Evolutionary conservation across 2,113 vertebrate species (phyloP).

Genomic region (Agapornis roseicollis): DNA sequence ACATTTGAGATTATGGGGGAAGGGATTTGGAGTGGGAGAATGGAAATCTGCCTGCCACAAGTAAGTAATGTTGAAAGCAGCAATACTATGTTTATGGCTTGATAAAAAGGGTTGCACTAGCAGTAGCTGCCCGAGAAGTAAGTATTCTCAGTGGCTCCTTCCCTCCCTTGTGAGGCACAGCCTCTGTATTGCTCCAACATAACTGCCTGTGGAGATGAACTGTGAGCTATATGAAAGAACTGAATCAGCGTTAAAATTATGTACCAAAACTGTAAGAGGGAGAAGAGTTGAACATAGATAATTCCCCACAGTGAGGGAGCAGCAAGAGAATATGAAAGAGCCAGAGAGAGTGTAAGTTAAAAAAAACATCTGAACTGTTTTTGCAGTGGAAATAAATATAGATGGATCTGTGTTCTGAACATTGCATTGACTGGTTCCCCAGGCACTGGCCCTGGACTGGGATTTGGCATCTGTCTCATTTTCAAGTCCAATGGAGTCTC

Average conservation of each 20-base stretch:
- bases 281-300: background rate
- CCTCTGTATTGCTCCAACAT: background rate
- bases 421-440: background rate
- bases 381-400: background rate
- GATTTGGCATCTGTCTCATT: constrained; percentile 2
- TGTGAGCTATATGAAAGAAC: background rate
- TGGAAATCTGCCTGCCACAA: background rate
- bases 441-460: background rate
- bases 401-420: background rate
- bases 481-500: background rate
- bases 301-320: background rate
- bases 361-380: background rate
- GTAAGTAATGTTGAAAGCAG: background rate
- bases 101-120: background rate
- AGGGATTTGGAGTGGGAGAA: background rate
- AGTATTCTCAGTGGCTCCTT: background rate
- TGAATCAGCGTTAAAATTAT: background rate
- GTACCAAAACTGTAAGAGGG: background rate
- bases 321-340: background rate
- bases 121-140: background rate
- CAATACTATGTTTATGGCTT: background rate
- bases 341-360: background rate
- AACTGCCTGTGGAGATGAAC: background rate
- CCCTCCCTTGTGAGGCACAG: background rate
- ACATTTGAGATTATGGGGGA: background rate